phyloP scores from a whole-genome alignment of 2,113 vertebrate genomes.

The Ancistrus triradiatus region DNA sequence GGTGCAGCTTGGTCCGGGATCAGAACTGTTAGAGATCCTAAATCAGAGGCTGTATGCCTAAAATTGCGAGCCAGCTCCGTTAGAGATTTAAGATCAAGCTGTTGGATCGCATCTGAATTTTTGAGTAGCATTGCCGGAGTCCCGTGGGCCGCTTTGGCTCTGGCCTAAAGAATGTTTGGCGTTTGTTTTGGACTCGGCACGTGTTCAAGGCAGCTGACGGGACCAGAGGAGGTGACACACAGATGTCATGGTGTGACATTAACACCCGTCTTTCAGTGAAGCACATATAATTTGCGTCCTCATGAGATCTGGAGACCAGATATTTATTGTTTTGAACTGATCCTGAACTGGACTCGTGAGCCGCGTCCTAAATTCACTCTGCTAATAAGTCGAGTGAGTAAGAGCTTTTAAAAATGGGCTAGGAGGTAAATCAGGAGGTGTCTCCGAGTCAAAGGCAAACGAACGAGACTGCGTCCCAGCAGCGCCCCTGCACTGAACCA shows the following conservation, averaged over 20 bases:
- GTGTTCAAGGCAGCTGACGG: slow-evolving; percentile 12
- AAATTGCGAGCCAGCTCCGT: slow-evolving; percentile 35
- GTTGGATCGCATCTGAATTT: slow-evolving; percentile 28
- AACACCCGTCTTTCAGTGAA: no score
- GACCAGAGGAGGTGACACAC: not conserved
- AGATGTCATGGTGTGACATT: slow-evolving; percentile 9
- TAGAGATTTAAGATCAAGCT: slow-evolving; percentile 27
- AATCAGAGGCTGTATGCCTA: slow-evolving; percentile 37
- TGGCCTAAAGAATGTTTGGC: slow-evolving; percentile 9
- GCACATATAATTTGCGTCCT: no score
- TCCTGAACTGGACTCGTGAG: no score
- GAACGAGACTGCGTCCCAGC: slow-evolving; percentile 1
- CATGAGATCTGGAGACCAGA: no score
- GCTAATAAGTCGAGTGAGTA: no score
- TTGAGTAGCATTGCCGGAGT: slow-evolving; percentile 29
- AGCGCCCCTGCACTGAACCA: slow-evolving; percentile 32
- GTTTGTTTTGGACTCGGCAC: slow-evolving; percentile 29
- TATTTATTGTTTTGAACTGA: no score
- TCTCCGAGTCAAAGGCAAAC: not conserved
- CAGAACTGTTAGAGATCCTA: slow-evolving; percentile 37
- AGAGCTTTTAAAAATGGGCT: no score
- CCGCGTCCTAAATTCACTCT: no score
- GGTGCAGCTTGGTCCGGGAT: no score
- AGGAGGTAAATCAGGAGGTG: no score
- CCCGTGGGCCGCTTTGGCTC: slow-evolving; percentile 11